Evolutionary conservation across 2,113 vertebrate genomes (phyloP), one percentile per base, ranked within the genome.

Genomic region (Lucifuga dentata): DNA sequence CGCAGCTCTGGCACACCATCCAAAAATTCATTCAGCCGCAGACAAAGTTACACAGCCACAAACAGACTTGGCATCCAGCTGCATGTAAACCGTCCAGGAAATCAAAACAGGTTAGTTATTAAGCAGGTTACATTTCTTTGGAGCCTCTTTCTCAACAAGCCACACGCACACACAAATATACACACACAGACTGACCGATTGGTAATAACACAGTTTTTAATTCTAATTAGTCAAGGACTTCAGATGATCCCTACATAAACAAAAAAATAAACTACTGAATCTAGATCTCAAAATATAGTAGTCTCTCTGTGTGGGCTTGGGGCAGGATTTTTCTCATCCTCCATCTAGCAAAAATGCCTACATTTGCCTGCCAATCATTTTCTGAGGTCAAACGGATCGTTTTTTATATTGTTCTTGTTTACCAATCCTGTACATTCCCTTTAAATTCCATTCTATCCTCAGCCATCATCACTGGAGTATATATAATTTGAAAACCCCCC

Each of bases 1-100:
- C 88, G 19, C 85, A 53, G 19, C 33, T 59, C 69, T 88, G 86
- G 85, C 81, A 83, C 51, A 1, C 48, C 33, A 38, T 78, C 67
- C 35, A 73, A 60, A 76, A 81, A 64, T 51, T 56, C 73, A 48
- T 43, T 85, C 70, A 71, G 66, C 57, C 73, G 13, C 32, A 35
- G 63, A 63, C 58, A 74, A 29, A 58, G 51, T 59, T 62, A 70
- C 64, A 67, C 3, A 8, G 58, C 79, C 78, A 39, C 73, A 89
- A 78, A 53, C 29, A 78, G 83, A 58, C 50, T 38, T 66, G 68
- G 58, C 68, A 72, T 85, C 36, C 50, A 20, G 13, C 36, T 69
- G 39, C 38, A 41, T 1, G 8, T 44, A 53, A 20, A 44, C 26
- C 26, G 7, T 3, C 26, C 26, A 29, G 26, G 26, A 29, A 29